Evolutionary conservation across 2,797 vertebrate species (phyloP).

Genomic region (Tadarida brasiliensis): DNA sequence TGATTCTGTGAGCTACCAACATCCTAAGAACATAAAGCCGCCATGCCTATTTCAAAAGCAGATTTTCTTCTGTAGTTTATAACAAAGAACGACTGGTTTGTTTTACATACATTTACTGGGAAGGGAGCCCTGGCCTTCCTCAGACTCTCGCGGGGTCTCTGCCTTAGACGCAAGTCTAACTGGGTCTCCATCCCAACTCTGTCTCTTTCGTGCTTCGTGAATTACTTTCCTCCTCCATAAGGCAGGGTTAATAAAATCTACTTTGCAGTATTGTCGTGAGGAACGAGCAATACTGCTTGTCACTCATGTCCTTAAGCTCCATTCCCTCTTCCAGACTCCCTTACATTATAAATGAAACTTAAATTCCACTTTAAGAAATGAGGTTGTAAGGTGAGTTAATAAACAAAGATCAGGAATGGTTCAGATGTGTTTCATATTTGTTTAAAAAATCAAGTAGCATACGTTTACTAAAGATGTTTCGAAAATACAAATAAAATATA

Average conservation of each 20-base stretch:
- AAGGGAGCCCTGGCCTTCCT: neutral
- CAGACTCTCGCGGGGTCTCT: neutral
- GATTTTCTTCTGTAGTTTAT: neutral
- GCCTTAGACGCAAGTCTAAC: neutral
- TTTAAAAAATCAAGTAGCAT: neutral
- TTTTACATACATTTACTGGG: neutral
- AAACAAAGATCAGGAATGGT: neutral
- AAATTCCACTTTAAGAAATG: neutral
- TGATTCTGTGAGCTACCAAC: neutral
- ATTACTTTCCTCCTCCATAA: neutral
- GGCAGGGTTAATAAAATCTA: neutral
- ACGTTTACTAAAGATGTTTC: neutral
- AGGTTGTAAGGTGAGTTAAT: neutral
- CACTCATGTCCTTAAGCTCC: neutral
- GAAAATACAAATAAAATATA: neutral
- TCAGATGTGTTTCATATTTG: neutral
- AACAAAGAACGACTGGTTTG: neutral
- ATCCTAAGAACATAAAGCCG: neutral
- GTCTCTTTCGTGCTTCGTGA: neutral
- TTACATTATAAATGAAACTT: neutral
- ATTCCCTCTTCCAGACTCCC: neutral
- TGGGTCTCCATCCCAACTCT: neutral
- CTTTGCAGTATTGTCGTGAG: neutral
- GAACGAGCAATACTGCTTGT: neutral
- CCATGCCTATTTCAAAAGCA: neutral